Evolutionary conservation across 1,140 invertebrate species (phyloP), one percentile per base, ranked within the genome.

Genomic region (Colletes latitarsis): DNA sequence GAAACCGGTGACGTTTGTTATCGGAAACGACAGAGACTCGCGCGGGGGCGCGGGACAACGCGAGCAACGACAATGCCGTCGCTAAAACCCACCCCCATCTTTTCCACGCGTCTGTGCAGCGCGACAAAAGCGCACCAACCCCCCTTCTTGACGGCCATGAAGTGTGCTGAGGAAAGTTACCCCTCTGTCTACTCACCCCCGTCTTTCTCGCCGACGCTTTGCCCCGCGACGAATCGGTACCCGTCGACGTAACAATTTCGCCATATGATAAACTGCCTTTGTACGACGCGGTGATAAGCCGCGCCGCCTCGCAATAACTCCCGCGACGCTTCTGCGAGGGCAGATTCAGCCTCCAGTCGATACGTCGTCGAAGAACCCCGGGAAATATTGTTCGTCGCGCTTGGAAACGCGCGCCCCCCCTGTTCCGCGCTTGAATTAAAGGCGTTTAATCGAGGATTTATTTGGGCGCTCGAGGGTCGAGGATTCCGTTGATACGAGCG

Each of bases 1-100:
- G 52, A 62, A 75, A 80, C 72, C 53, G 6, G 53, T 80, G 78
- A 85, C 83, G 69, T 77, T 85, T 69, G 79, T 84, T 85, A 68
- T 85, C 63, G 53, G 71, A 49, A 30, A 72, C 39, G 46, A 43
- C 64, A 63, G 60, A 75, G 19, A 14, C 49, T 15, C 43, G 57
- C 6, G 30, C 2, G 57, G 58, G 62, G 78, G 17, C 46, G 52
- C 41, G 69, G 30, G 52, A 79, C 63, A 64, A 77, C 57, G 58
- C 41, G 21, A 63, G 55, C n/a, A 17, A 73, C 72, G 72, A 86
- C 85, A 86, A 86, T 83, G 52, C 67, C 53, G 63, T 70, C 64
- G 72, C 84, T 10, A 70, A 41, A 70, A 1, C 58, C 30, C 39
- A 19, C 68, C 53, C 81, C 69, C 76, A 58, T 77, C 81, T 81